Base-by-base conservation (phyloP, 2,113 vertebrate species). In the Prunella himalayana region DNA sequence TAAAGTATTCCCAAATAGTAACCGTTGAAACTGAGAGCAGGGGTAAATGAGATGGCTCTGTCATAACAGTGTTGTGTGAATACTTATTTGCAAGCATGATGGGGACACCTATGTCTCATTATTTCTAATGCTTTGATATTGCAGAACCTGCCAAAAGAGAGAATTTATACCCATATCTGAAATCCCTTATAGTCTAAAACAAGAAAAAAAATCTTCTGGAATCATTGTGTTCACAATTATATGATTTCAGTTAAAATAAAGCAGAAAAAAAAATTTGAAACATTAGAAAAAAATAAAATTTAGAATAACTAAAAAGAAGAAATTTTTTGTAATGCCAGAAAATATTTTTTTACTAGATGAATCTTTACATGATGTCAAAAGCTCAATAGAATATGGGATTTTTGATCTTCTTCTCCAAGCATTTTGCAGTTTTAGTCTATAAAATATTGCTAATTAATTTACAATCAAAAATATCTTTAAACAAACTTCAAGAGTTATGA, bases 321-420 rank as follows among this genome's bases (percentile, higher is more conserved):
- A 3, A 1, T 44, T 47, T 70, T 80, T 93, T 56, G 45, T 13
- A 30, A 42, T 28, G 6, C 8, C 47, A 51, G 28, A 9, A 35
- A 57, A 45, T 2, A 24, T 18, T 59, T 75, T 66, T 73, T 73
- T 59, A 35, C 8, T 21, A 42, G 22, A 47, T 3, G 12, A 70
- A 47, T 39, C 9, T 37, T 51, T 27, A 7, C 0, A 13, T 70
- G 19, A 24, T 76, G 4, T 65, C 39, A 42, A 78, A 81, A 77
- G 3, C 10, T 77, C 16, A 59, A 0, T 28, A 23, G 17, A 54
- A 5, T 10, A 20, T 37, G 8, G 2, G 1, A 0, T 0, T 31
- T 44, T 45, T 63, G 5, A 37, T 82, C 22, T 41, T 72, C 4
- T 72, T 63, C 33, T 53, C 14, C 24, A 45, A 28, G 10, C 76